phyloP scores from a whole-genome alignment of 2,113 vertebrate species.

The Nipponia nippon region DNA sequence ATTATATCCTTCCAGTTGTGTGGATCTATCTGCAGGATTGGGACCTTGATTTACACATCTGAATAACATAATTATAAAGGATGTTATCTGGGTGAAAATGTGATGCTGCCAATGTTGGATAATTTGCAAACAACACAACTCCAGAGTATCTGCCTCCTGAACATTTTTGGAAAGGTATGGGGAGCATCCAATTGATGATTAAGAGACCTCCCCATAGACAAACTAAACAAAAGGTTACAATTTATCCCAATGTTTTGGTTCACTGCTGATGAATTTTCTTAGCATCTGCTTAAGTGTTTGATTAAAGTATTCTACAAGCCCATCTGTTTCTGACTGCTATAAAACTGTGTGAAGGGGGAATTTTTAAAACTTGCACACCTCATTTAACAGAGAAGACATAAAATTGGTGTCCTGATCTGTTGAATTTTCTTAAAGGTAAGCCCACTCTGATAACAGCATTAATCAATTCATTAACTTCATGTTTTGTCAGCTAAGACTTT shows the following conservation, averaged over 20 bases:
- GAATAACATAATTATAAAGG: background rate
- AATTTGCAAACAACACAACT: constrained; percentile 1
- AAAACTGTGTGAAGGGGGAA: constrained; percentile 15
- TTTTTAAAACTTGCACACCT: constrained; percentile 60
- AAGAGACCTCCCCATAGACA: constrained; percentile 46
- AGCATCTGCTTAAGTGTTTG: constrained; percentile 71
- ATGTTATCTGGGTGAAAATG: background rate
- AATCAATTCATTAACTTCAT: constrained; percentile 58
- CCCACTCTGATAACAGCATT: constrained; percentile 33
- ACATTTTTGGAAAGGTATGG: constrained; percentile 1
- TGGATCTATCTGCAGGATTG: background rate
- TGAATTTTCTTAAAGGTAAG: constrained; percentile 57
- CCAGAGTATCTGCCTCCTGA: background rate
- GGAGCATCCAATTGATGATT: constrained; percentile 18
- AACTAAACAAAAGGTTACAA: constrained; percentile 66
- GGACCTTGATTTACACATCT: background rate
- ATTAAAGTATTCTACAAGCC: constrained; percentile 64
- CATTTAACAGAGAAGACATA: constrained; percentile 68
- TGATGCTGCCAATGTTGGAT: background rate
- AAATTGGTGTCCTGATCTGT: constrained; percentile 59
- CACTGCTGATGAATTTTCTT: constrained; percentile 67
- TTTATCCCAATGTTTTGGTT: constrained; percentile 65
- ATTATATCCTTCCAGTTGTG: background rate
- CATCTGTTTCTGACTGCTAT: constrained; percentile 72
- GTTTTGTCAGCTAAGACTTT: constrained; percentile 23